Conservation (phyloP, 2,888 invertebrate species). For the Romanomermis culicivorax region DNA sequence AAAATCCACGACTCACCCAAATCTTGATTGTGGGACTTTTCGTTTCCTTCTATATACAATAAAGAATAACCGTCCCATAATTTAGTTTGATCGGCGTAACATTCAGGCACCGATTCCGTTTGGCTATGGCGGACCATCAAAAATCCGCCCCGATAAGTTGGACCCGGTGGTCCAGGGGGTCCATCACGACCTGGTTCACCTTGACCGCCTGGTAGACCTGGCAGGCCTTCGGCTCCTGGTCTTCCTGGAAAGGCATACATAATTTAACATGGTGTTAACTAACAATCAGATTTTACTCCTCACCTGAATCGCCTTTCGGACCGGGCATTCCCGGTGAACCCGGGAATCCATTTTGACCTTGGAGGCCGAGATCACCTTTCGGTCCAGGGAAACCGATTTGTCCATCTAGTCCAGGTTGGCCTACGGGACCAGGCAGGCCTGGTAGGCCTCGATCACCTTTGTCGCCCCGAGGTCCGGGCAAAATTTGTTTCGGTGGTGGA, state of each 20-base stretch:
- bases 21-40: constrained; percentile 85
- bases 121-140: constrained; percentile 80
- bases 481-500: background rate
- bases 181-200: constrained; percentile 36
- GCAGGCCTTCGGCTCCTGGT: constrained; percentile 16
- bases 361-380: constrained; percentile 32
- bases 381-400: constrained; percentile 17
- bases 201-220: constrained; percentile 20
- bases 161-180: background rate
- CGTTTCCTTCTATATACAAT: constrained; percentile 84
- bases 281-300: too few species aligned
- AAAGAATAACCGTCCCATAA: constrained; percentile 94
- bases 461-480: background rate
- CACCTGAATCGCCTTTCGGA: constrained; percentile 18
- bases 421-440: background rate
- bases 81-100: constrained; percentile 60
- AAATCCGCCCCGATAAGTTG: constrained; percentile 55
- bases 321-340: constrained; percentile 36
- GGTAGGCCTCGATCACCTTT: background rate
- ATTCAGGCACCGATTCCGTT: constrained; percentile 51
- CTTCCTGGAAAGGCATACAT: constrained; percentile 22
- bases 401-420: constrained; percentile 39
- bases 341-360: constrained; percentile 37
- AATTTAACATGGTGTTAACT: constrained; percentile 24
- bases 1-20: constrained; percentile 39